phyloP scores from a whole-genome alignment of 2,113 vertebrate species.

The Podilymbus podiceps region DNA sequence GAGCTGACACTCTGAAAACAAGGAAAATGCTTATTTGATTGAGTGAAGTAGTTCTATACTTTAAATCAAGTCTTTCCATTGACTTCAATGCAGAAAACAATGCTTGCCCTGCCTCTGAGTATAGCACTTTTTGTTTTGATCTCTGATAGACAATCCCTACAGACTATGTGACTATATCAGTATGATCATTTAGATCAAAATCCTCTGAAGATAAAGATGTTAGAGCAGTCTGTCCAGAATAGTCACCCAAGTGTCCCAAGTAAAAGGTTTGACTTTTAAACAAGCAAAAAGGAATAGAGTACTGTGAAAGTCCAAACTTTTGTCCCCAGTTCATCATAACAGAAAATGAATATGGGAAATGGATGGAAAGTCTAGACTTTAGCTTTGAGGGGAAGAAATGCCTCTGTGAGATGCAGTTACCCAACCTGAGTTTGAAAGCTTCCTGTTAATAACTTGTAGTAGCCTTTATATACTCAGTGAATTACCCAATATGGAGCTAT shows the following conservation, averaged over 20 bases:
- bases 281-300: neutral
- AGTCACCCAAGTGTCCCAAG: neutral
- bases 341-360: neutral
- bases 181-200: neutral
- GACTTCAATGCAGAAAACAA: neutral
- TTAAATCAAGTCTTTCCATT: neutral
- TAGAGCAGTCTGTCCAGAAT: neutral
- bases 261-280: neutral
- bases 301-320: neutral
- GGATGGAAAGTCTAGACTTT: neutral
- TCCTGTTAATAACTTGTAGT: neutral
- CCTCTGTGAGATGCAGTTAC: neutral
- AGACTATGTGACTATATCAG: neutral
- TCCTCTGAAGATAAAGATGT: neutral
- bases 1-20: neutral
- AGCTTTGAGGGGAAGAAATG: neutral
- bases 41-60: neutral
- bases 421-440: neutral
- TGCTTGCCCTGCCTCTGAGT: neutral
- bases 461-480: neutral
- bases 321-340: neutral
- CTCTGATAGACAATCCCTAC: neutral
- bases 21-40: neutral
- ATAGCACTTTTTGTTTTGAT: neutral
- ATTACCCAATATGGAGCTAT: neutral